Base-by-base conservation (phyloP, 2,888 invertebrate species). In the Diloba caeruleocephala region DNA sequence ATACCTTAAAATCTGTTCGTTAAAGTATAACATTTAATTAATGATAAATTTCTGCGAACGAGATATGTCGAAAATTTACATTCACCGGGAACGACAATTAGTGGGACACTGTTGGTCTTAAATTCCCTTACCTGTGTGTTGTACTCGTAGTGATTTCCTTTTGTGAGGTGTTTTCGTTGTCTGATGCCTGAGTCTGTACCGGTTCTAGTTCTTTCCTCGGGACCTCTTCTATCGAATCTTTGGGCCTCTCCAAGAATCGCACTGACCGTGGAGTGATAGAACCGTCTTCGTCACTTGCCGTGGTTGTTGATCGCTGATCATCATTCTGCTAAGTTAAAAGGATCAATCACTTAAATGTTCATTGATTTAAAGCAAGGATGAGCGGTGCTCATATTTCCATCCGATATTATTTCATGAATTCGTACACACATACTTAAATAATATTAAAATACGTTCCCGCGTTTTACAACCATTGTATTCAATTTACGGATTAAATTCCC, bases 241-340 rank as follows among this genome's bases (percentile, higher is more conserved):
- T 78, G 0, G 86, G 67, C 39, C 91, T 82, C 66, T 96, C 96
- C 6, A 94, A 94, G 80, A 96, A 96, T 12, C 96, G 94, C 3
- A 96, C 96, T 0, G 96, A 96, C 29, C 96, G 93, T 3, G 94
- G 94, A 3, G 94, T 94, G 29, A 94, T 90, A 5, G 95, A 95
- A 0, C 89, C 89, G 43, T 95, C 95, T 58, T 95, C 95, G 58
- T 95, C 95, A 21, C 94, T 93, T 0, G 90, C 90, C 1, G 90
- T 90, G 3, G 89, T 88, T 7, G 82, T 85, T 3, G 90, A 92
- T 8, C 91, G 78, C 53, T 90, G 91, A 43, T 92, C 91, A 3
- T 92, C 92, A 50, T 81, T 89, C 90, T 92, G 68, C 55, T 25
- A 15, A 6, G 17, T 21, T 12, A 15, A 26, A 32, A 31, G 12